Evolutionary conservation across 2,888 invertebrate species (phyloP), one percentile per base, ranked within the genome.

Genomic region (Calameuta filiformis): DNA sequence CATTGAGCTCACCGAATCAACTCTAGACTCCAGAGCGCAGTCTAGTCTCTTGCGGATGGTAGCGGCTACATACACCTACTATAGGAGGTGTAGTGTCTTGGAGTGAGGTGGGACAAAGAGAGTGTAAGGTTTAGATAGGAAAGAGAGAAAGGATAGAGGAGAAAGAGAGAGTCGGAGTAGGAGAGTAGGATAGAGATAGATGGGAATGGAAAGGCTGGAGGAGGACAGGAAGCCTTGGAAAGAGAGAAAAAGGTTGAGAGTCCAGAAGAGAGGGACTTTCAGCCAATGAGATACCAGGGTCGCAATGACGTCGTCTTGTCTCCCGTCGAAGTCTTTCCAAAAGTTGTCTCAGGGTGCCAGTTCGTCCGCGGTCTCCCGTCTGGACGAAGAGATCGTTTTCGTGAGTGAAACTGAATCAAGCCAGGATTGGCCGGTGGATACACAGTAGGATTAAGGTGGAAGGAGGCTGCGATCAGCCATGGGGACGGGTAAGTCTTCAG

Each of bases 351-450:
- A 83, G 84, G 85, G 86, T 87, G 84, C 83, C 89, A 91, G 91
- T 91, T 88, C 87, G 90, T 90, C 88, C 91, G 89, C 89, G 90
- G 89, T 89, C 89, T 90, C 89, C 89, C 89, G 89, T 83, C 85
- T 89, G 89, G 88, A 89, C 89, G 89, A 87, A 79, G 80, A 79
- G 79, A 81, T 79, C 77, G 79, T 80, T 82, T 82, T 82, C 83
- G 87, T 87, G 85, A 84, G 85, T 86, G 85, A 81, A 79, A 80
- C 76, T 80, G 80, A 84, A 82, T 79, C 79, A 79, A 81, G 82
- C 79, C 82, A 85, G 83, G 83, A 85, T 85, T 85, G 81, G 84
- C 81, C 78, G 81, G 82, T 79, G 88, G 85, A 88, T 85, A 86
- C 80, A 69, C 69, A 83, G 84, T 82, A 80, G 85, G 83, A 86